Base-by-base conservation (phyloP, 2,888 invertebrate genomes). In the Watsonalla binaria region DNA sequence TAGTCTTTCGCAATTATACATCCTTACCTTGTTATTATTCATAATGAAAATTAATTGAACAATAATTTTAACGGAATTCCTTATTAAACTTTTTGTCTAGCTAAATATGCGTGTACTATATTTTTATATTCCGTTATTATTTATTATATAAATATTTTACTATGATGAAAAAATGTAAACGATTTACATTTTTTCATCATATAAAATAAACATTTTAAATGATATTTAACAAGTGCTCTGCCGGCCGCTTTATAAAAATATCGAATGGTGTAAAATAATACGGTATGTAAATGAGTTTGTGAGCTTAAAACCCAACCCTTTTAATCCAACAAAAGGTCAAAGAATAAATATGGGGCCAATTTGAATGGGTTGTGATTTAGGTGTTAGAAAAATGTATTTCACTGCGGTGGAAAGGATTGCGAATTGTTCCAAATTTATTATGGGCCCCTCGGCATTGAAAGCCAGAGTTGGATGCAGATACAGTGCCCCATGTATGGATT, bases 291-390 rank as follows among this genome's bases (percentile, higher is more conserved):
- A 49, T 37, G 49, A 49, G 8, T 37, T n/a, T 49, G 49, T 14
- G 56, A 49, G 57, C 55, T 63, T 60, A 65, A 66, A 65, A 60
- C 57, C n/a, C 34, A 56, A 65, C 65, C 63, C 59, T 65, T 66
- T 65, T 59, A 66, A 66, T 61, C 65, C 57, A 34, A 53, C 57
- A 49, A 66, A 60, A 65, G 63, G 66, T 63, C 51, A 52, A 59
- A 61, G 60, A 65, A 65, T 66, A 66, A 66, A 66, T 63, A 65
- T 65, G 61, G 63, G 63, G 63, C 62, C 54, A 56, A 63, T 62
- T 57, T 59, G 61, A 63, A 66, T 63, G 45, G 47, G 13, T 15
- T 49, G 49, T 49, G 56, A 54, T 58, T 53, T 57, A 56, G 52
- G 52, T 47, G 45, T 47, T 34, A 58, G 37, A 56, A 61, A 57